A percentile compares a stretch with the other conserved stretches of the same genome.
Evolutionary conservation across 2,797 vertebrate genomes (phyloP).

Genomic region (Otolemur crassicaudatus): DNA sequence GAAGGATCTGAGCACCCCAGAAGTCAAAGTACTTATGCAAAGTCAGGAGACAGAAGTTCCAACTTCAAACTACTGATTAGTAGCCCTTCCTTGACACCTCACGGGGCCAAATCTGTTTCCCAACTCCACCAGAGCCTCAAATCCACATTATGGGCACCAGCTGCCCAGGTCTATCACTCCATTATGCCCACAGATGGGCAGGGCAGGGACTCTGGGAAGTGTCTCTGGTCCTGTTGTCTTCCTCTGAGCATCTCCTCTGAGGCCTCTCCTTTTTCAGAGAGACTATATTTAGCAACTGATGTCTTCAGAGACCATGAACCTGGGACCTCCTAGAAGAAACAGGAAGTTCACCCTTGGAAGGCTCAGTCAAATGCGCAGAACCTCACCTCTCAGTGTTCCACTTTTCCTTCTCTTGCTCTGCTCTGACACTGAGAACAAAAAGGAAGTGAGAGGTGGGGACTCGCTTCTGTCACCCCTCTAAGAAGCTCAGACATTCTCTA

Average conservation of each 20-base stretch:
- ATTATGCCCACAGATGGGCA: background rate
- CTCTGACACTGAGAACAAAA: rapidly evolving
- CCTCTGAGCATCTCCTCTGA: background rate
- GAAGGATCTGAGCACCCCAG: background rate
- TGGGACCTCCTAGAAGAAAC: background rate
- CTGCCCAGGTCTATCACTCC: background rate
- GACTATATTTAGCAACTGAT: background rate
- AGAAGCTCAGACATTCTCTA: background rate
- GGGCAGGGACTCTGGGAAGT: background rate
- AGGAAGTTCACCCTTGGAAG: background rate
- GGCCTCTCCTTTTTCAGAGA: background rate
- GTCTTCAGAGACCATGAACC: background rate
- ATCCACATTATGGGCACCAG: no score
- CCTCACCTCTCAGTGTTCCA: background rate
- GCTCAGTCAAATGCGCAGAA: background rate
- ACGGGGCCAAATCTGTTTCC: no score
- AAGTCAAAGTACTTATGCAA: background rate
- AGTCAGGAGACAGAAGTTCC: background rate
- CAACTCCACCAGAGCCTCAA: no score
- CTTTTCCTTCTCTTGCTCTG: background rate
- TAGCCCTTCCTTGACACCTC: rapidly evolving
- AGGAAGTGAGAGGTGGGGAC: background rate
- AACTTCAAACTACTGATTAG: background rate
- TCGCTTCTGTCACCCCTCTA: background rate
- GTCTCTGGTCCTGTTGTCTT: background rate